Evolutionary conservation across 2,797 vertebrate genomes (phyloP).

Genomic region (Helicolenus hilgendorfi): DNA sequence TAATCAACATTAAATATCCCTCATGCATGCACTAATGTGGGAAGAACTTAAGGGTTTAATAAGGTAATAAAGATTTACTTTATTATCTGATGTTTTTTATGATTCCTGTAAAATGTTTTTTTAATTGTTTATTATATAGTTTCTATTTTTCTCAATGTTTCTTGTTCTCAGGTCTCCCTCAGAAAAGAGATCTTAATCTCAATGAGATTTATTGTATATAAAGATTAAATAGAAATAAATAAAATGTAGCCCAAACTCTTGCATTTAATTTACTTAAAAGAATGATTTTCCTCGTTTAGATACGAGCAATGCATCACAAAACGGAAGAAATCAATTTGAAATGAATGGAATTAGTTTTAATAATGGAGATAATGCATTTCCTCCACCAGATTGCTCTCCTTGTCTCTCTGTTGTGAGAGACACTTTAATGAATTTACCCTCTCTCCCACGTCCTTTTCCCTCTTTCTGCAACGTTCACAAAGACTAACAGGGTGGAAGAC

Average conservation of each 20-base stretch:
- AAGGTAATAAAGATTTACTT: background rate
- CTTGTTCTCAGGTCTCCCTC: background rate
- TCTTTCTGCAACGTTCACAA: conserved; percentile 11
- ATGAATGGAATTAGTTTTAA: background rate
- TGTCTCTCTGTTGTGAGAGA: background rate
- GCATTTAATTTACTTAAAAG: background rate
- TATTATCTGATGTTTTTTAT: background rate
- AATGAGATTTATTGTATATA: background rate
- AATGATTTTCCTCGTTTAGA: background rate
- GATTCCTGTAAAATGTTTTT: background rate
- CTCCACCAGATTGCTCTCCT: background rate
- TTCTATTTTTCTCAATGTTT: background rate
- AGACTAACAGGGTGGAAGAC: conserved; percentile 9
- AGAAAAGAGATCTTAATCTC: background rate
- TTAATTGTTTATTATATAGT: background rate
- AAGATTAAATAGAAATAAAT: background rate
- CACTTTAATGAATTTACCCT: background rate
- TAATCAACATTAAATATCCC: background rate
- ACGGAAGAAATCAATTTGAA: background rate
- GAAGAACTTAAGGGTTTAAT: background rate
- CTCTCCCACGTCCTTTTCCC: background rate
- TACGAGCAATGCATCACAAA: background rate
- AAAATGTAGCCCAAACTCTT: background rate
- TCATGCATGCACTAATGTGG: background rate
- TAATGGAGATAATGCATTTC: background rate